Conservation (phyloP, 2,797 vertebrate genomes). For the Garrulus glandarius region DNA sequence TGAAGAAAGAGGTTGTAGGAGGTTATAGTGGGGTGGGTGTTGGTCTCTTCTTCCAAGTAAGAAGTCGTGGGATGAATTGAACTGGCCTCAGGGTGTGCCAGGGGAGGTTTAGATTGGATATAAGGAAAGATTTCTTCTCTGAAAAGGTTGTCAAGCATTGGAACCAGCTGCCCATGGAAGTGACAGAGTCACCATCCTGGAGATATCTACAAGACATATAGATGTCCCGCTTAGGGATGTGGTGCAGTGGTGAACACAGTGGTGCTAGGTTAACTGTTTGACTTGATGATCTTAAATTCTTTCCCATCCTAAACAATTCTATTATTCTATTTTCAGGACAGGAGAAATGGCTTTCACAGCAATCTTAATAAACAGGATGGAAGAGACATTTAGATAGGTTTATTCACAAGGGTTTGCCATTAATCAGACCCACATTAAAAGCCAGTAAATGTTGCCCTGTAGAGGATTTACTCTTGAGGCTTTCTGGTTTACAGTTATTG, state of each 20-base stretch:
- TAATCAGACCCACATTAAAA: neutral
- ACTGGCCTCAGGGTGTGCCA: neutral
- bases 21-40: accelerated
- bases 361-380: neutral
- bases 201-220: no score
- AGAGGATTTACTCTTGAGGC: neutral
- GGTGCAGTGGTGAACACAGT: neutral
- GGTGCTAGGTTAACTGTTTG: neutral
- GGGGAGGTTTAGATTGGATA: neutral
- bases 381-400: neutral
- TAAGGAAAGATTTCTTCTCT: neutral
- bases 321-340: neutral
- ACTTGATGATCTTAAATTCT: neutral
- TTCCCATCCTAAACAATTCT: neutral
- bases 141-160: neutral
- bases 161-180: neutral
- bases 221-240: accelerated
- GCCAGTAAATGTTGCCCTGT: neutral
- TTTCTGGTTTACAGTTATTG: neutral
- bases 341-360: neutral
- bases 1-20: neutral
- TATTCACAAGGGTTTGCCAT: neutral
- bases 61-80: neutral
- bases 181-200: neutral
- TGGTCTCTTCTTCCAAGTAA: neutral